These are phyloP conservation scores for Parnassius smintheus DNA, from an alignment of 2,888 invertebrate species.

Conservation along the genomic window DNA sequence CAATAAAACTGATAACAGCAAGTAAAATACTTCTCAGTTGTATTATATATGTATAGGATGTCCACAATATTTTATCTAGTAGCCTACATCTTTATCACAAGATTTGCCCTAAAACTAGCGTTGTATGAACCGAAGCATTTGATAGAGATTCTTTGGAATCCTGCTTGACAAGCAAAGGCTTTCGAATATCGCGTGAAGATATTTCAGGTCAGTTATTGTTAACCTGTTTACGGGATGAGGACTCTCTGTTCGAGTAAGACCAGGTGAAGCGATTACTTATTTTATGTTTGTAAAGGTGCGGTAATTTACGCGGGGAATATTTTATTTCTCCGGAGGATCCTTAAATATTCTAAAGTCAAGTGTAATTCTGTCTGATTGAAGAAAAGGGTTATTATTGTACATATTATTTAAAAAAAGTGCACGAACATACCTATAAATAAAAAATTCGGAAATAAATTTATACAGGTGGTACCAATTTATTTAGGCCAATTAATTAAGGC, in stretches of 20 bases:
- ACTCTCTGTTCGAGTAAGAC: constrained; percentile 14
- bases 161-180: constrained; percentile 19
- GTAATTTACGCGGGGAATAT: background rate
- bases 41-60: too few species aligned
- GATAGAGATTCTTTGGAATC: constrained; percentile 21
- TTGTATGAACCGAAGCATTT: constrained; percentile 7
- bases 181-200: constrained; percentile 26
- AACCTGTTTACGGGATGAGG: constrained; percentile 25
- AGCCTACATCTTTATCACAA: constrained; percentile 2
- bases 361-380: too few species aligned
- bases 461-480: too few species aligned
- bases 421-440: too few species aligned
- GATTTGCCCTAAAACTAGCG: constrained; percentile 9
- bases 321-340: too few species aligned
- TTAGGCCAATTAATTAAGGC: too few species aligned
- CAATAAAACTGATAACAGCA: too few species aligned
- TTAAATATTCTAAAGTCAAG: too few species aligned
- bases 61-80: background rate
- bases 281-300: constrained; percentile 8
- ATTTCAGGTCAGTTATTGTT: constrained; percentile 25
- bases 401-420: too few species aligned
- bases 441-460: too few species aligned
- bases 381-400: too few species aligned
- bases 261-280: constrained; percentile 18
- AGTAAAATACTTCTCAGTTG: too few species aligned